Conservation (phyloP, 2,797 vertebrate species). For the Mormyrops boulengeri region DNA sequence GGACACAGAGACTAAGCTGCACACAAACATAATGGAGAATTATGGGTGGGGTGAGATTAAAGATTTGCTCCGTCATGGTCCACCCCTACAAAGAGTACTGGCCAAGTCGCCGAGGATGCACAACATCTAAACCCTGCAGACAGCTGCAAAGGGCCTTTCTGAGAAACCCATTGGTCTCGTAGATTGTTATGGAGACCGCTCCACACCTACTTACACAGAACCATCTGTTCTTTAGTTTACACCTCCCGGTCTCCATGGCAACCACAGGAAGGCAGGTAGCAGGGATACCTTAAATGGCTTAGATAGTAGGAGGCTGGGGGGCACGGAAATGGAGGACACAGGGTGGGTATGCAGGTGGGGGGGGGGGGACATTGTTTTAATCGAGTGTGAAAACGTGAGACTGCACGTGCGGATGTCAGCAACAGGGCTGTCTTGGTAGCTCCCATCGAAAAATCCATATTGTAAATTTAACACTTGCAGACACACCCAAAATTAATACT, state of each 20-base stretch:
- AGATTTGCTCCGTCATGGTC: background rate
- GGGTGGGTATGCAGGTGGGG: background rate
- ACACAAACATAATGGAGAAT: background rate
- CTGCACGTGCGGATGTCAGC: background rate
- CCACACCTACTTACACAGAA: slow-evolving; percentile 48
- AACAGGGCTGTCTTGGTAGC: background rate
- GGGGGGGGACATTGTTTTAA: background rate
- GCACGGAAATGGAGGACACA: background rate
- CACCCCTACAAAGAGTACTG: background rate
- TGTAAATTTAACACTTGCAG: background rate
- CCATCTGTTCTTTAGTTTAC: slow-evolving; percentile 63
- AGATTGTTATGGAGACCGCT: slow-evolving; percentile 35
- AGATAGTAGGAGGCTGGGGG: background rate
- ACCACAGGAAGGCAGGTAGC: slow-evolving; percentile 49
- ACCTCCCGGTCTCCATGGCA: slow-evolving; percentile 58
- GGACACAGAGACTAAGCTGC: background rate
- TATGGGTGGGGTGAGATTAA: background rate
- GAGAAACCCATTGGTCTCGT: slow-evolving; percentile 9
- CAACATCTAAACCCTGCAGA: background rate
- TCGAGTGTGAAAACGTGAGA: background rate
- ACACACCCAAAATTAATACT: background rate
- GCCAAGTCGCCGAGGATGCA: background rate
- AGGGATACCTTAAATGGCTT: slow-evolving; percentile 26
- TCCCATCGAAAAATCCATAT: background rate
- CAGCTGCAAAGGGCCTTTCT: background rate